Conservation (phyloP, 23 tunicate genomes). For the Aplidium turbinatum region DNA sequence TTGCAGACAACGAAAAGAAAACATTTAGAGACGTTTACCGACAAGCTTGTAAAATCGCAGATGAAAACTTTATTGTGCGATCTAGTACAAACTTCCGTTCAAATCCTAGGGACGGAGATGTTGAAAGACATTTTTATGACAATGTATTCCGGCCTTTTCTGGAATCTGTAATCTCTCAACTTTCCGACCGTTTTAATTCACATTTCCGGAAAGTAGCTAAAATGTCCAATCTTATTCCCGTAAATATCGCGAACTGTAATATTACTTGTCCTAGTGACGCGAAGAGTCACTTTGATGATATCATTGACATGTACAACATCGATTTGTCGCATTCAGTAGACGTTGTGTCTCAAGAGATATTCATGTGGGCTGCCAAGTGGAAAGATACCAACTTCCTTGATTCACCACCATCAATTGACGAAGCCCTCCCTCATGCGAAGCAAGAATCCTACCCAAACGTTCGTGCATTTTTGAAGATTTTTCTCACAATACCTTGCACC, state of each 20-base stretch:
- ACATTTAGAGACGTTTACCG: slow-evolving; percentile 2
- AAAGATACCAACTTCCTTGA: slow-evolving; percentile 11
- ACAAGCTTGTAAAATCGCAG: slow-evolving; percentile 8
- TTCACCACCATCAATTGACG: slow-evolving; percentile 15
- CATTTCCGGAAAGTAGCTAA: slow-evolving; percentile 10
- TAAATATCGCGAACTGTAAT: neutral
- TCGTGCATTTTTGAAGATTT: neutral
- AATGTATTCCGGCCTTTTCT: slow-evolving; percentile 9
- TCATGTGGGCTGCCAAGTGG: slow-evolving; percentile 13
- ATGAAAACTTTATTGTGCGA: slow-evolving; percentile 11
- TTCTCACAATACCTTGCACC: slow-evolving; percentile 6
- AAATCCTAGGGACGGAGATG: slow-evolving; percentile 4
- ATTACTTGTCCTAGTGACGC: slow-evolving; percentile 9
- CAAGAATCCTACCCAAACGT: slow-evolving; percentile 16
- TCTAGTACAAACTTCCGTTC: neutral
- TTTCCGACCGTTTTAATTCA: neutral
- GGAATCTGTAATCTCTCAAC: slow-evolving; percentile 17
- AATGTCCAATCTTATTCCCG: neutral
- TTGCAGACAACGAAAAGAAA: slow-evolving; percentile 3
- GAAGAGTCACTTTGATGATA: slow-evolving; percentile 16
- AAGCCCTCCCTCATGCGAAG: slow-evolving; percentile 1
- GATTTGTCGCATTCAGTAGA: slow-evolving; percentile 5
- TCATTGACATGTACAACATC: slow-evolving; percentile 10
- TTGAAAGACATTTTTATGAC: slow-evolving; percentile 8
- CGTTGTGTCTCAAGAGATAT: slow-evolving; percentile 8